Evolutionary conservation across 2,797 vertebrate genomes (phyloP).

Genomic region (Mormyrus hasselquistii): DNA sequence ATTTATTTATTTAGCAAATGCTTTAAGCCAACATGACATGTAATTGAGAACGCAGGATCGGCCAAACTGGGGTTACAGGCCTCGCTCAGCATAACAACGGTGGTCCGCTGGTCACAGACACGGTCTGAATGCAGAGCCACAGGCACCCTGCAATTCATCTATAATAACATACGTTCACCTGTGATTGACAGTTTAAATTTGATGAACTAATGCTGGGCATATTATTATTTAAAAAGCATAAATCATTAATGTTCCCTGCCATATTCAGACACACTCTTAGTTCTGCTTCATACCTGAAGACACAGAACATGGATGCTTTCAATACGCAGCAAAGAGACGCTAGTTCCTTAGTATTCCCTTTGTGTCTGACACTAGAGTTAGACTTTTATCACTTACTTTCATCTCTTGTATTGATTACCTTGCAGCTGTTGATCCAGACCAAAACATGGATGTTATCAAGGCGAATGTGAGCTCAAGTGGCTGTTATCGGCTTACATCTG

Average conservation of each 20-base stretch:
- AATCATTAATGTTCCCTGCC: not conserved
- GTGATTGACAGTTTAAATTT: not conserved
- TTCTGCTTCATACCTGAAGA: not conserved
- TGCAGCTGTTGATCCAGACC: not conserved
- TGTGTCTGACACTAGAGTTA: not conserved
- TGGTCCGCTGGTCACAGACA: not conserved
- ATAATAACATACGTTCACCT: not conserved
- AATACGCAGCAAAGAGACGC: not conserved
- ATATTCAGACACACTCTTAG: not conserved
- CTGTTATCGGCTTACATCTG: not conserved
- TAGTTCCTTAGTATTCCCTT: not conserved
- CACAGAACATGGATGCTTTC: not conserved
- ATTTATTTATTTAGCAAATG: not conserved
- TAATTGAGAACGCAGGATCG: not conserved
- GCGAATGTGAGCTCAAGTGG: not conserved
- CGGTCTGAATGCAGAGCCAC: not conserved
- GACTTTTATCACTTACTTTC: not conserved
- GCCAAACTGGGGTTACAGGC: not conserved
- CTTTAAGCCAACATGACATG: not conserved
- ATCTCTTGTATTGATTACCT: not conserved
- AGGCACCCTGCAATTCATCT: not conserved
- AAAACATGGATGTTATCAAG: not conserved
- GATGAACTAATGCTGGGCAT: not conserved
- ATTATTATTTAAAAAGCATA: not conserved
- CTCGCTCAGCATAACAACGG: not conserved